Evolutionary conservation across 2,797 vertebrate species (phyloP), one percentile per base, ranked within the genome.

Genomic region (Mus minutoides): DNA sequence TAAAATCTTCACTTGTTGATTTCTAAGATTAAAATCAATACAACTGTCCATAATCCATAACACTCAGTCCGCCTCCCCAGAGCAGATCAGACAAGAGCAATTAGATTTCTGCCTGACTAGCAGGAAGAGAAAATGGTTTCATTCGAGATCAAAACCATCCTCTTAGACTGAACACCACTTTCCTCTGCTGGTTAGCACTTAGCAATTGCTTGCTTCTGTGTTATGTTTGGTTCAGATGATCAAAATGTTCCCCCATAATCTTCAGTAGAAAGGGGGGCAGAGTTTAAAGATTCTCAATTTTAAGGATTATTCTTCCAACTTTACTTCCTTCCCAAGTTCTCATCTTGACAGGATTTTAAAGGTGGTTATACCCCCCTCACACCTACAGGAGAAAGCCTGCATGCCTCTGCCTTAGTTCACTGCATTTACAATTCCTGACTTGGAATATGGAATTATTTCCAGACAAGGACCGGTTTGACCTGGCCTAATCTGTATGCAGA

Each of bases 41-140:
- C 97, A 98, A 96, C 96, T 97, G 97, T 97, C 98, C 95, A 98
- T 98, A 98, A 98, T 98, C 98, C 97, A 97, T 97, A 97, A 97
- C 98, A 98, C 98, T 97, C 97, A 97, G 97, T 96, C n/a, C 97
- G 97, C 97, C 95, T 98, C 97, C 98, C 98, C 97, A 96, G 97
- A 98, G 97, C 54, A 98, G 97, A 98, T 98, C 98, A 98, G 97
- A 98, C 97, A 96, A 97, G 96, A 98, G 95, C 98, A 98, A 98
- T 98, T 98, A 98, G 97, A 98, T 98, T 98, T 98, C 98, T 98
- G 98, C 98, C 98, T 98, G 98, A 98, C 97, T 98, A 98, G 97
- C 98, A 95, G 97, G 97, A 96, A 97, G 95, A 98, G 96, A 98
- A 98, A 98, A 98, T 97, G 97, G 97, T 98, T 98, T 98, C 98